Evolutionary conservation across 1,140 invertebrate genomes (phyloP).

Genomic region (Lethocerus indicus): DNA sequence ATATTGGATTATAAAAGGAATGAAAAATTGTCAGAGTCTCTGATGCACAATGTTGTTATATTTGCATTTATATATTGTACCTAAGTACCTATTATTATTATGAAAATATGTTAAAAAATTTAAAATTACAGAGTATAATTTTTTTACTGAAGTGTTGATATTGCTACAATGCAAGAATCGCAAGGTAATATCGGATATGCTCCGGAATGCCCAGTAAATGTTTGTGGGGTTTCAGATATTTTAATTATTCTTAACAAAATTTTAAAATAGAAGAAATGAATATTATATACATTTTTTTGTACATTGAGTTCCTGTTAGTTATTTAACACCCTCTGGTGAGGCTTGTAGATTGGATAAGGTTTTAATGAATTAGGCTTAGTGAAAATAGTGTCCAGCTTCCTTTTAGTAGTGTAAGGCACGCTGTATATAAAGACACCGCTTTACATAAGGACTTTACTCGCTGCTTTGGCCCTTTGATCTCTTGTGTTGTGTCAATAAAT

Average conservation of each 20-base stretch:
- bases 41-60: too few relatives aligned
- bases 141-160: not conserved
- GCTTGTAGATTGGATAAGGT: too few relatives aligned
- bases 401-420: conserved; percentile 1
- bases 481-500: conserved; percentile 5
- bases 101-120: not conserved
- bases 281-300: conserved; percentile 3
- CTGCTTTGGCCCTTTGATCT: conserved; percentile 6
- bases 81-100: too few relatives aligned
- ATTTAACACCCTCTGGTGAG: not conserved
- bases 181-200: not conserved
- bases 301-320: conserved; percentile 5
- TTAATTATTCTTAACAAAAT: too few relatives aligned
- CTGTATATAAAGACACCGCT: conserved; percentile 2
- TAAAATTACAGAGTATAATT: not conserved
- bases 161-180: not conserved
- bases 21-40: too few relatives aligned
- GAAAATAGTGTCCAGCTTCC: conserved; percentile 1
- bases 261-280: too few relatives aligned
- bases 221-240: too few relatives aligned
- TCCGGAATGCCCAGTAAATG: too few relatives aligned
- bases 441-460: not conserved
- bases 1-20: too few relatives aligned
- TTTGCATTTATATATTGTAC: too few relatives aligned
- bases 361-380: not conserved